phyloP scores from a whole-genome alignment of 92 coral and sea anemone genomes.

The Siderastrea radians region DNA sequence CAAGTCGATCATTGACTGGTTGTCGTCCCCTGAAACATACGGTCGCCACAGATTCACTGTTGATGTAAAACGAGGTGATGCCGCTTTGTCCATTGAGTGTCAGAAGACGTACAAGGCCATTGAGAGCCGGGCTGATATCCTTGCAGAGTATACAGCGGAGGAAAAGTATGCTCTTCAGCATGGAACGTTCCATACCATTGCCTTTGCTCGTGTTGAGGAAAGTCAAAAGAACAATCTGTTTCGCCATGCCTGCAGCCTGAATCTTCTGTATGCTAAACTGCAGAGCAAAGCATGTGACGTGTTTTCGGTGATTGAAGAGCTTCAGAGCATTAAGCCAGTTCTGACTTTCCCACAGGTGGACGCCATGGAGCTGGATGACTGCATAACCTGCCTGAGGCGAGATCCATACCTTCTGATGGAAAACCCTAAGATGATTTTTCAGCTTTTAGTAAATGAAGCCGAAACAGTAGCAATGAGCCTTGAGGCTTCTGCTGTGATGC shows the following conservation, averaged over 20 bases:
- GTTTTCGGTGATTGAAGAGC: conserved; percentile 69
- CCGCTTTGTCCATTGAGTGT: conserved; percentile 58
- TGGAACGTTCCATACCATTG: conserved; percentile 60
- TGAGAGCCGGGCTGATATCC: conserved; percentile 9
- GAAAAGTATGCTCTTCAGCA: conserved; percentile 71
- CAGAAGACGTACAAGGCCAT: conserved; percentile 32
- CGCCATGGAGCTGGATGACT: conserved; percentile 48
- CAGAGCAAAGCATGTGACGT: conserved; percentile 52
- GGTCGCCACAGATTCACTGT: conserved; percentile 57
- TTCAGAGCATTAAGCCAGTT: conserved; percentile 32
- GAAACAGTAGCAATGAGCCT: conserved; percentile 41
- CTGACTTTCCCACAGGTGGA: conserved; percentile 30
- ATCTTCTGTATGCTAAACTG: conserved; percentile 57
- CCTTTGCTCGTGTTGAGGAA: conserved; percentile 10
- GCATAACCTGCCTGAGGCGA: conserved; percentile 58
- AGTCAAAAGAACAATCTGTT: conserved; percentile 34
- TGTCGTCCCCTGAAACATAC: conserved; percentile 38
- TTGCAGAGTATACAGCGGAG: conserved; percentile 24
- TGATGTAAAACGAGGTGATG: conserved; percentile 50
- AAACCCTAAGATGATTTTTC: conserved; percentile 55
- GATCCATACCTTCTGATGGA: conserved; percentile 36
- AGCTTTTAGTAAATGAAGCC: conserved; percentile 61
- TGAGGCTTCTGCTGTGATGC: conserved; percentile 39
- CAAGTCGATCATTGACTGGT: conserved; percentile 79
- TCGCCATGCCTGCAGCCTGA: conserved; percentile 44